Conservation (phyloP, 2,113 vertebrate genomes). For the Capreolus pygargus region DNA sequence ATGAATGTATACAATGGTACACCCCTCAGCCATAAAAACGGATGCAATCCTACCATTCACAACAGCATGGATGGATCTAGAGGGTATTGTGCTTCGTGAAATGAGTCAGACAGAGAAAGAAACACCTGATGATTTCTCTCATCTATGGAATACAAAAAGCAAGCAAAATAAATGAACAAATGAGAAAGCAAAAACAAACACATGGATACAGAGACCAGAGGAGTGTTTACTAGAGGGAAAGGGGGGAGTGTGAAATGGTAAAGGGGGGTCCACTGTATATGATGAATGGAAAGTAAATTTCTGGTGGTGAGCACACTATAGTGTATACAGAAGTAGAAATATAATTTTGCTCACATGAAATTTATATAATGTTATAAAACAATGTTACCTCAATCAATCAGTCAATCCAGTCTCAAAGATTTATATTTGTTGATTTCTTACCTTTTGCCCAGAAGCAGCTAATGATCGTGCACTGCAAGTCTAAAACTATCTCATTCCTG, state of each 20-base stretch:
- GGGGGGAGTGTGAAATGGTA: not conserved
- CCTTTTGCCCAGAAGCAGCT: not conserved
- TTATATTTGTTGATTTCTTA: fast-evolving
- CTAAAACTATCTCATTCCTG: not conserved
- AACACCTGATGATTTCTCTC: not conserved
- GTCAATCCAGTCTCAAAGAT: not conserved
- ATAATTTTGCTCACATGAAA: not conserved
- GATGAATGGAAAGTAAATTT: not conserved
- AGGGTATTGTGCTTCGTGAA: not conserved
- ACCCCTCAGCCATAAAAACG: not conserved
- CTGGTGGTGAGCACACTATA: not conserved
- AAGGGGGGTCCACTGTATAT: not conserved
- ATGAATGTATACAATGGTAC: no score
- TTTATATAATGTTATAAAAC: not conserved
- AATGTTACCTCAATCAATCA: not conserved
- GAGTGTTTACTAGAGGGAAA: not conserved
- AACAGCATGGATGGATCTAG: not conserved
- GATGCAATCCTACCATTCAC: not conserved
- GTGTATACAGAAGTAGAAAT: not conserved
- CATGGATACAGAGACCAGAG: not conserved
- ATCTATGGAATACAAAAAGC: not conserved
- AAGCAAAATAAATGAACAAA: not conserved
- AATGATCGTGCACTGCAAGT: fast-evolving
- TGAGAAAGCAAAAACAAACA: not conserved
- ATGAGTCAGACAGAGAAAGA: not conserved